Conservation (phyloP, 2,797 vertebrate species). For the Malacoraja senta region DNA sequence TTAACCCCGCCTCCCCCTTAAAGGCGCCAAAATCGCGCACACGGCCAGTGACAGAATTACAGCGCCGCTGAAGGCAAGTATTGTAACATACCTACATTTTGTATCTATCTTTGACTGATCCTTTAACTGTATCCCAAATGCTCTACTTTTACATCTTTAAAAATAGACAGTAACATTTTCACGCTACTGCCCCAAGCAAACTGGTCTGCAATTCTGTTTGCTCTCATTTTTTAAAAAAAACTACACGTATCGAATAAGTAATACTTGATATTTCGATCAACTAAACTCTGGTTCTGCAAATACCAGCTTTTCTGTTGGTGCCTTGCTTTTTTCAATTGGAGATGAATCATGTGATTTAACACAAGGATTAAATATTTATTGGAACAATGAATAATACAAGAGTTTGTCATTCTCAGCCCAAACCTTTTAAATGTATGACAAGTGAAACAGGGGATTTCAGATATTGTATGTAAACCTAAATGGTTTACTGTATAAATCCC, state of each 20-base stretch:
- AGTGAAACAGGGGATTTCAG: background rate
- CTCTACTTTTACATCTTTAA: too few species aligned
- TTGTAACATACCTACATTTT: too few species aligned
- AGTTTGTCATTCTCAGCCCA: background rate
- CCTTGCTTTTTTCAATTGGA: background rate
- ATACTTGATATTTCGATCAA: background rate
- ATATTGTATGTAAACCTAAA: background rate
- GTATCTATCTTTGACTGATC: too few species aligned
- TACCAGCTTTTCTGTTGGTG: background rate
- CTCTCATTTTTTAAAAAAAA: too few species aligned
- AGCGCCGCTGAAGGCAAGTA: too few species aligned
- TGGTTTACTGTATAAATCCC: background rate
- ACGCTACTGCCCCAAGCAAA: too few species aligned
- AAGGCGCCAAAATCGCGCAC: too few species aligned
- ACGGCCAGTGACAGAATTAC: too few species aligned
- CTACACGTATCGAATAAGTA: background rate
- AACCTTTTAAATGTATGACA: constrained; percentile 16
- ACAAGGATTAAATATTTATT: constrained; percentile 32
- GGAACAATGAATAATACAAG: constrained; percentile 6
- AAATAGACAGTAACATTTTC: too few species aligned
- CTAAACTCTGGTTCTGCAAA: background rate
- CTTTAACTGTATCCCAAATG: too few species aligned
- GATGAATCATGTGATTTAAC: constrained; percentile 18
- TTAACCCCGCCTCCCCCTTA: too few species aligned
- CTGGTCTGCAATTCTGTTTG: too few species aligned